These are phyloP conservation scores for Eleutherodactylus coqui DNA, from an alignment of 2,797 vertebrate species.

Conservation along the genomic window DNA sequence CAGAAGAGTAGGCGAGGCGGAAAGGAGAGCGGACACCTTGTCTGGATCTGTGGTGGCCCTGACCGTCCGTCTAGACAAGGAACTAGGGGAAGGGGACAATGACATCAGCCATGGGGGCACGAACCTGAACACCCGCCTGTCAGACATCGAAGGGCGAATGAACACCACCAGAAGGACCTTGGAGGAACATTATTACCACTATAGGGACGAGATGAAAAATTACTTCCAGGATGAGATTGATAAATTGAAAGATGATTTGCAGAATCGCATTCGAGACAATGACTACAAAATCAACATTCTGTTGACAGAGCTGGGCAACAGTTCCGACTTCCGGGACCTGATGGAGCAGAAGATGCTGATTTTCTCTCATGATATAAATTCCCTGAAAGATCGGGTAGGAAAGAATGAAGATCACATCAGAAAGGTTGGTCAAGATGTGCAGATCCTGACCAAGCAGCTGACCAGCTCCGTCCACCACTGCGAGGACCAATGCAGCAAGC, in stretches of 20 bases:
- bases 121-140: constrained; percentile 67
- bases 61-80: constrained; percentile 75
- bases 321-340: constrained; percentile 61
- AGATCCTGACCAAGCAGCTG: constrained; percentile 77
- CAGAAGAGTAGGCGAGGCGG: constrained; percentile 74
- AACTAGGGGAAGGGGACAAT: constrained; percentile 62
- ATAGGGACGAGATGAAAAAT: constrained; percentile 77
- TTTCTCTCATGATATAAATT: constrained; percentile 76
- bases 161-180: constrained; percentile 83
- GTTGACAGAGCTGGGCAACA: constrained; percentile 44
- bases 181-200: constrained; percentile 78
- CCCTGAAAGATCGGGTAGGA: constrained; percentile 72
- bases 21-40: constrained; percentile 77
- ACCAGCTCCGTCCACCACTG: constrained; percentile 76
- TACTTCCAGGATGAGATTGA: constrained; percentile 76
- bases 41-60: constrained; percentile 75
- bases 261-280: constrained; percentile 72
- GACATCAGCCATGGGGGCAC: constrained; percentile 64
- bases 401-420: constrained; percentile 75
- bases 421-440: constrained; percentile 73
- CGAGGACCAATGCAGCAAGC: constrained; percentile 76
- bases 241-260: constrained; percentile 74
- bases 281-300: constrained; percentile 69
- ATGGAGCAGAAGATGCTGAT: constrained; percentile 70
- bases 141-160: constrained; percentile 81